Evolutionary conservation across 2,113 vertebrate species (phyloP).

Genomic region (Paraplagusia blochii): DNA sequence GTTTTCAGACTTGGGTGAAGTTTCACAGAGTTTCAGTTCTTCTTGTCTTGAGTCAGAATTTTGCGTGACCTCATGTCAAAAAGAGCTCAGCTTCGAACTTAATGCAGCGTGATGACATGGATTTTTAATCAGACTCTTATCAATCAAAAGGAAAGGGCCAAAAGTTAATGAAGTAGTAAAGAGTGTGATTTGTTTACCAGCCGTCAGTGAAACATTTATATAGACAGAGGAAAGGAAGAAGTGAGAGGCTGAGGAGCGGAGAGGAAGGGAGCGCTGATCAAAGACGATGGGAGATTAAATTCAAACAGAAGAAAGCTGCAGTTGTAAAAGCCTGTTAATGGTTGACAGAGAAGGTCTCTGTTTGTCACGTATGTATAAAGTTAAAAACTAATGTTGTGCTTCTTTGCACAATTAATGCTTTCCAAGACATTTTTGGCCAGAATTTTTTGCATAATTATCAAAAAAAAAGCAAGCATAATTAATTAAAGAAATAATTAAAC

Average conservation of each 20-base stretch:
- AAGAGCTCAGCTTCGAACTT: conserved; percentile 1
- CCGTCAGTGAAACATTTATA: conserved; percentile 25
- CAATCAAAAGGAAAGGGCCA: conserved; percentile 9
- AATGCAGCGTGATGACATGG: conserved; percentile 36
- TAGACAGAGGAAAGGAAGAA: conserved; percentile 10
- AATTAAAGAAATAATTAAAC: no score
- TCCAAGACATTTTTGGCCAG: no score
- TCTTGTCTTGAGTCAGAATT: no score
- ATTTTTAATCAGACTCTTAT: conserved; percentile 70
- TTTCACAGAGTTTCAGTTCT: no score
- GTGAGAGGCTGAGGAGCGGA: conserved; percentile 24
- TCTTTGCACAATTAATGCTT: no score
- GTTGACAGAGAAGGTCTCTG: no score
- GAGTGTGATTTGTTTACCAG: conserved; percentile 11
- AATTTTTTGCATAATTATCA: no score
- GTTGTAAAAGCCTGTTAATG: conserved; percentile 51
- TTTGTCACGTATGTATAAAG: no score
- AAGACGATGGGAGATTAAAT: conserved; percentile 32
- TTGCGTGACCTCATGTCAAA: conserved; percentile 27
- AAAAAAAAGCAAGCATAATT: no score
- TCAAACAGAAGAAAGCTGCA: conserved; percentile 12
- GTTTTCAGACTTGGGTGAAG: no score
- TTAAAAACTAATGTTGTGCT: no score
- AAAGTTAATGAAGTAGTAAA: no score
- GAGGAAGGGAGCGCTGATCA: conserved; percentile 30